Conservation (phyloP, 2,113 vertebrate genomes). For the human region DNA sequence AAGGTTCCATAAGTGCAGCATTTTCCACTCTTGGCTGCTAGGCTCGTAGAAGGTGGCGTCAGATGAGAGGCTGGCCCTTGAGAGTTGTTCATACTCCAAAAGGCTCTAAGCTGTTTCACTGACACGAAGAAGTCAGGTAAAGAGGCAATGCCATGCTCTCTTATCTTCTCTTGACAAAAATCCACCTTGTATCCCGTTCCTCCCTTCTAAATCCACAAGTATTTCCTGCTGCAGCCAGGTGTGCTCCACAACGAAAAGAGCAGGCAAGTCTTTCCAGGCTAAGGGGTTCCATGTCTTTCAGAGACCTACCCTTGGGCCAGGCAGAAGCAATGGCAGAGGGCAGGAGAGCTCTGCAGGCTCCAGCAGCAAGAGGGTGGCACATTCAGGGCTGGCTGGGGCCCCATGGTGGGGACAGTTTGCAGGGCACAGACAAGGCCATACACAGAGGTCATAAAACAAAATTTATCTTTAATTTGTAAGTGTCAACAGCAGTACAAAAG, state of each 20-base stretch:
- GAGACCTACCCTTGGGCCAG: neutral
- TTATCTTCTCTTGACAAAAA: conserved; percentile 67
- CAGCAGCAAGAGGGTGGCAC: neutral
- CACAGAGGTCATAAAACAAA: conserved; percentile 96
- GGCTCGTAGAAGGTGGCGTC: conserved; percentile 59
- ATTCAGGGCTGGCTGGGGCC: neutral
- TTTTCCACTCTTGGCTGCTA: conserved; percentile 35
- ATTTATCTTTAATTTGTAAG: conserved; percentile 99
- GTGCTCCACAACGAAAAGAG: conserved; percentile 9
- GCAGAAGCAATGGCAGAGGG: neutral
- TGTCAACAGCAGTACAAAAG: conserved; percentile 99
- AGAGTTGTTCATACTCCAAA: neutral
- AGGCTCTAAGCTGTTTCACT: conserved; percentile 22
- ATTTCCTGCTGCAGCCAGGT: conserved; percentile 29
- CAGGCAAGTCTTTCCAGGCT: conserved; percentile 56
- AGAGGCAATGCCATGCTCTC: conserved; percentile 47
- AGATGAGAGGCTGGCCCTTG: neutral
- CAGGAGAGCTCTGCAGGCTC: neutral
- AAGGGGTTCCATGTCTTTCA: conserved; percentile 34
- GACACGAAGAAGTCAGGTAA: conserved; percentile 58
- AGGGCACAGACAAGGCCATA: conserved; percentile 80
- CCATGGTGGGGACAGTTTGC: neutral
- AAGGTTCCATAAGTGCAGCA: neutral
- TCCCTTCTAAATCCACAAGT: conserved; percentile 48
- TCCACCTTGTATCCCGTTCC: conserved; percentile 52